These are phyloP conservation scores for Platycheirus albimanus DNA, from an alignment of 2,888 invertebrate genomes.

Conservation along the genomic window DNA sequence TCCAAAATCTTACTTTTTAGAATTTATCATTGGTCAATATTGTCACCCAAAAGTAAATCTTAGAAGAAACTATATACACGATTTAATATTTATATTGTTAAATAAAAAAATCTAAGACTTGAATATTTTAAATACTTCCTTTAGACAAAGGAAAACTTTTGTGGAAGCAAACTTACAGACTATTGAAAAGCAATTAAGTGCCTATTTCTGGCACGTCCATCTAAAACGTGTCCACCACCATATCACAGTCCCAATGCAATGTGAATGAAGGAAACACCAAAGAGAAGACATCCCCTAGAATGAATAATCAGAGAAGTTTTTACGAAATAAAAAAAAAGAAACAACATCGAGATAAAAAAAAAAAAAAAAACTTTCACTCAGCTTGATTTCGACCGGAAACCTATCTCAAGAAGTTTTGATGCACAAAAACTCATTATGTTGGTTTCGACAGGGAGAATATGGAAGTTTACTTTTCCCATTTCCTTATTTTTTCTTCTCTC, in stretches of 20 bases:
- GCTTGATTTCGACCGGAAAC: slow-evolving; percentile 71
- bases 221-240: slow-evolving; percentile 46
- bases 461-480: slow-evolving; percentile 55
- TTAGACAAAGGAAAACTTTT: background rate
- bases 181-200: slow-evolving; percentile 71
- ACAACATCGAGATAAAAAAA: background rate
- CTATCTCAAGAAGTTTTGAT: slow-evolving; percentile 72
- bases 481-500: background rate
- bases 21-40: too few relatives aligned
- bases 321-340: slow-evolving; percentile 62
- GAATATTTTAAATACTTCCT: background rate
- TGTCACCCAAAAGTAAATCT: too few relatives aligned
- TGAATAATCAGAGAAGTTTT: slow-evolving; percentile 72
- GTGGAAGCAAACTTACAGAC: slow-evolving; percentile 16
- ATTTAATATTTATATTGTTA: too few relatives aligned
- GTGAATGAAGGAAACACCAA: slow-evolving; percentile 20
- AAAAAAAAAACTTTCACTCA: slow-evolving; percentile 60
- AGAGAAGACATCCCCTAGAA: slow-evolving; percentile 61
- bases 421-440: slow-evolving; percentile 71
- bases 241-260: slow-evolving; percentile 23
- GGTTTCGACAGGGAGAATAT: slow-evolving; percentile 50
- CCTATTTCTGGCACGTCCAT: slow-evolving; percentile 66
- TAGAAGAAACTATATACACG: too few relatives aligned
- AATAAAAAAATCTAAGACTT: background rate
- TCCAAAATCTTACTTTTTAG: too few relatives aligned